A percentile compares a stretch with the other conserved stretches of the same genome.
Evolutionary conservation across 2,888 invertebrate genomes (phyloP).

Genomic region (Drosophila merina): DNA sequence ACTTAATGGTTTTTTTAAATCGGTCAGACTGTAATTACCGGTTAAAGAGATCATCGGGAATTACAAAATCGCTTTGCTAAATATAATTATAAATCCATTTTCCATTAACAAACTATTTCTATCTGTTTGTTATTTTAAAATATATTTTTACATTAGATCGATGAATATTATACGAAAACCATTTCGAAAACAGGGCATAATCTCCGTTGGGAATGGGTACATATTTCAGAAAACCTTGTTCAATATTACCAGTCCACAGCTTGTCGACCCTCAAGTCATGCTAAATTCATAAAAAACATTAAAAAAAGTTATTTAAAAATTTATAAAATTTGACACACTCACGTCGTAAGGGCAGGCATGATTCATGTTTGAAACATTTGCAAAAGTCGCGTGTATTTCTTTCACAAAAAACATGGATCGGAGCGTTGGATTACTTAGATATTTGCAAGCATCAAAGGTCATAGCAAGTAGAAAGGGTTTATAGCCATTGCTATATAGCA

Average conservation of each 20-base stretch:
- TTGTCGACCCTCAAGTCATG: slow-evolving; percentile 20
- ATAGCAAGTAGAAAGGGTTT: slow-evolving; percentile 14
- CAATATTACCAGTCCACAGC: slow-evolving; percentile 34
- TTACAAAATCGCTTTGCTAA: background rate
- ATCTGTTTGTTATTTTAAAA: slow-evolving; percentile 4
- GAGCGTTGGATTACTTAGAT: slow-evolving; percentile 3
- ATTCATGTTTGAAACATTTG: slow-evolving; percentile 21
- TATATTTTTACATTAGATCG: slow-evolving; percentile 1
- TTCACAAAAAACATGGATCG: slow-evolving; percentile 4
- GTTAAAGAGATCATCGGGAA: background rate
- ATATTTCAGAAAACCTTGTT: background rate
- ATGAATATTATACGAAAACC: background rate
- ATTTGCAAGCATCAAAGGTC: slow-evolving; percentile 22
- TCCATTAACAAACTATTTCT: background rate
- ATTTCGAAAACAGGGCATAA: slow-evolving; percentile 16
- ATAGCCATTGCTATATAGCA: slow-evolving; percentile 23
- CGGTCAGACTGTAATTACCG: background rate
- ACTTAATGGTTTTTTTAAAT: background rate
- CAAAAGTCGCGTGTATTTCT: background rate
- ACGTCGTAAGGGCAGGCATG: slow-evolving; percentile 38
- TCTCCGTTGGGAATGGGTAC: slow-evolving; percentile 30
- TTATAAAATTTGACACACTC: background rate
- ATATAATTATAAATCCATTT: background rate
- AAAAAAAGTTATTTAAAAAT: background rate
- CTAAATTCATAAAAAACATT: background rate